Base-by-base conservation (phyloP, 2,797 vertebrate genomes). In the Enteromius treurensis region DNA sequence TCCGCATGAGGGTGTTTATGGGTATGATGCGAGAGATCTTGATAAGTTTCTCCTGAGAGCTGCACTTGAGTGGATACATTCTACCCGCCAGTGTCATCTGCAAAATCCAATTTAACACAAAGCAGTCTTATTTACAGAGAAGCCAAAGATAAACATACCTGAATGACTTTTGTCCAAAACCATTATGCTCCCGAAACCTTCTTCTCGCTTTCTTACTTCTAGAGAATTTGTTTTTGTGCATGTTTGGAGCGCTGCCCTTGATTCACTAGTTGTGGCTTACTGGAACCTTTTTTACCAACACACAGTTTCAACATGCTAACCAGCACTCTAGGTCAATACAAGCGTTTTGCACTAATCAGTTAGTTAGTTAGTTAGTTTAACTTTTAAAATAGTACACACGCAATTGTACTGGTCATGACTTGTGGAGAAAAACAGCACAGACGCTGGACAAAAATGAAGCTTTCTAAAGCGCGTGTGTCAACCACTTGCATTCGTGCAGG, bases 81-180 rank as follows among this genome's bases (percentile, higher is more conserved):
- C 79, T 84, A 60, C 83, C 60, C 65, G 82, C 85, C 87, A 83
- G 87, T 89, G 84, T 88, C 86, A 89, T 89, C 86, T 88, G 88
- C 84, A 81, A 87, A 88, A 90, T 90, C 88, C 89, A 90, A 90
- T 90, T 90, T 90, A 86, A 88, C 85, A 90, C 87, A 90, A 88
- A 88, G 87, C 85, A 77, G 74, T 79, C 85, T 86, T 89, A 89
- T 90, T 90, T 90, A 88, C 86, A 90, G 87, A 88, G 80, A 85
- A 84, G 70, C 83, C 26, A 19, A 69, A 87, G 89, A 88, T 90
- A 90, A 90, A 88, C 88, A 89, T 84, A 86, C 82, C 85, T 88
- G 88, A 89, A 89, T 87, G 87, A 86, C 81, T 87, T 89, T 84
- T 87, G 89, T 88, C 89, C 85, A 82, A 80, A 87, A 84, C 74